These are phyloP conservation scores for Lysandra bellargus DNA, from an alignment of 2,888 invertebrate genomes.

Conservation along the genomic window DNA sequence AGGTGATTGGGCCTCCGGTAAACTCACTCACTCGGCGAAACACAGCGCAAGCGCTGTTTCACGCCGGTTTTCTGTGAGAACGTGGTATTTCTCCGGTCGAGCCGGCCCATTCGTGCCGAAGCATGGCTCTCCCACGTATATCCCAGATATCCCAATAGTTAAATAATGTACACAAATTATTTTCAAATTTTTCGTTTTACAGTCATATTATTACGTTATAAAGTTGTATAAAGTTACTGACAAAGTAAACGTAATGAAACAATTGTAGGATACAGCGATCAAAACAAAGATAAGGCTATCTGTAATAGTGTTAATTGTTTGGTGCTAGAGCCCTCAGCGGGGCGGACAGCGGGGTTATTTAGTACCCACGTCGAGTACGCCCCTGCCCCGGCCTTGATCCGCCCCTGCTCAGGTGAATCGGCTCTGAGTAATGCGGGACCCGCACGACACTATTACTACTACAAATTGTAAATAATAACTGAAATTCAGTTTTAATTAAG, in stretches of 20 bases:
- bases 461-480: slow-evolving; percentile 11
- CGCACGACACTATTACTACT: neutral
- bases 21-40: too few relatives aligned
- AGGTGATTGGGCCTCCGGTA: too few relatives aligned
- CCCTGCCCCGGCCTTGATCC: slow-evolving; percentile 4
- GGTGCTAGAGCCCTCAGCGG: neutral
- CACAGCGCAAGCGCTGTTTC: too few relatives aligned
- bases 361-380: neutral
- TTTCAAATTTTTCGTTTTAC: too few relatives aligned
- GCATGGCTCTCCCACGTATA: too few relatives aligned
- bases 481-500: slow-evolving; percentile 2
- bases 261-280: neutral
- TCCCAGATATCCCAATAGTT: too few relatives aligned
- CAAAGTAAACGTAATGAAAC: slow-evolving; percentile 4
- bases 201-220: neutral
- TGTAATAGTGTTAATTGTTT: slow-evolving; percentile 21
- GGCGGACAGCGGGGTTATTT: slow-evolving; percentile 7
- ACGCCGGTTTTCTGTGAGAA: too few relatives aligned
- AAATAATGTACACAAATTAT: too few relatives aligned
- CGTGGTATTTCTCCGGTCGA: too few relatives aligned
- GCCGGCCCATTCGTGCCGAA: too few relatives aligned
- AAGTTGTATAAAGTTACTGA: neutral
- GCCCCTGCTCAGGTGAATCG: neutral
- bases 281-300: slow-evolving; percentile 16
- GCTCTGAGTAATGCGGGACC: neutral